Percentiles rank a stretch among this genome's conserved stretches.
Evolutionary conservation across 1,140 invertebrate genomes (phyloP).

Genomic region (Neodiprion virginianus): DNA sequence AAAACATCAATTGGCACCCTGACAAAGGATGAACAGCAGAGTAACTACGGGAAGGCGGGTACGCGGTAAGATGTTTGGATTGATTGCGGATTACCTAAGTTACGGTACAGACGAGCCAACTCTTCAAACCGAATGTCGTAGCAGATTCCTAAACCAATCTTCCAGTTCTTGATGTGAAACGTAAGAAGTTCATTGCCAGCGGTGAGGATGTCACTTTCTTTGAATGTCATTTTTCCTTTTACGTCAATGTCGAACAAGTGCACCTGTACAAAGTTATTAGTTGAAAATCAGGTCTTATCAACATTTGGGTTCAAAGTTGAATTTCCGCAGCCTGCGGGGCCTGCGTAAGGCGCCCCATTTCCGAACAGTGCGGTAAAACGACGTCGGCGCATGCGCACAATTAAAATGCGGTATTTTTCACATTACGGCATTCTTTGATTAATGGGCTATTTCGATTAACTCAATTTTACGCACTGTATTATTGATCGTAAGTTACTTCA

Average conservation of each 20-base stretch:
- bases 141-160: conserved; percentile 91
- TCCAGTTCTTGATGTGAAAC: conserved; percentile 77
- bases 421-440: conserved; percentile 11
- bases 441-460: too few relatives aligned
- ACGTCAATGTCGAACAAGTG: conserved; percentile 97
- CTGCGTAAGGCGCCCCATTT: too few relatives aligned
- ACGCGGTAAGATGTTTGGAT: neutral
- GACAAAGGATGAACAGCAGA: conserved; percentile 19
- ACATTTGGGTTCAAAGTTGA: too few relatives aligned
- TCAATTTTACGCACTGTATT: too few relatives aligned
- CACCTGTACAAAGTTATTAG: conserved; percentile 64
- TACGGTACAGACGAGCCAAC: conserved; percentile 83
- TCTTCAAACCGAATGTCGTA: conserved; percentile 94
- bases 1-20: conserved; percentile 86
- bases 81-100: conserved; percentile 64
- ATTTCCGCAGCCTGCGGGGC: too few relatives aligned
- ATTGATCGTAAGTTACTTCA: too few relatives aligned
- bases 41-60: conserved; percentile 4
- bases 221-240: conserved; percentile 90
- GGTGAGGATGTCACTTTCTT: conserved; percentile 86
- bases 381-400: too few relatives aligned
- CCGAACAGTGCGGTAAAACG: too few relatives aligned
- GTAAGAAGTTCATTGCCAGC: conserved; percentile 79
- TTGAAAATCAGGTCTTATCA: conserved; percentile 5
- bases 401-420: neutral